Percentiles rank a stretch among this genome's conserved stretches.
Evolutionary conservation across 2,888 invertebrate genomes (phyloP).

Genomic region (Drepanosiphum platanoidis): DNA sequence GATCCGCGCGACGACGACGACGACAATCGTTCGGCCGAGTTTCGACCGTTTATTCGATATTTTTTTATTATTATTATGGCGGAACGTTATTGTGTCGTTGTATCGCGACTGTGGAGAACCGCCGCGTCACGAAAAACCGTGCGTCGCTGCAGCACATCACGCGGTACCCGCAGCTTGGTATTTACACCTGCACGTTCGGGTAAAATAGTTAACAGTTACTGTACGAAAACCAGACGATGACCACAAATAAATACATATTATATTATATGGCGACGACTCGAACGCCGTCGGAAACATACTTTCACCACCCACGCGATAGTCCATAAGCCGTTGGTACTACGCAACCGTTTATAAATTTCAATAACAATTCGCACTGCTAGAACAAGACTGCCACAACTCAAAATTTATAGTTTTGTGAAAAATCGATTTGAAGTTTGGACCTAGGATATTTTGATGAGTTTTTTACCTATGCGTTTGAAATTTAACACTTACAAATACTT

Average conservation of each 20-base stretch:
- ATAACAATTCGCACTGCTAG: too few relatives aligned
- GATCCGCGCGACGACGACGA: too few relatives aligned
- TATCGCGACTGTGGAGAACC: neutral
- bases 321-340: neutral
- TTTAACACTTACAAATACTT: too few relatives aligned
- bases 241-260: neutral
- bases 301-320: neutral
- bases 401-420: too few relatives aligned
- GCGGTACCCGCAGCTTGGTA: neutral
- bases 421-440: too few relatives aligned
- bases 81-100: neutral
- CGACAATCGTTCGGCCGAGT: neutral
- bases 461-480: too few relatives aligned
- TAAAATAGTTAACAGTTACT: too few relatives aligned
- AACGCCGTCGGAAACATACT: neutral
- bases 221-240: neutral
- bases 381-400: too few relatives aligned
- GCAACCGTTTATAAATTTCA: too few relatives aligned
- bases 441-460: too few relatives aligned
- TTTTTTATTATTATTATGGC: too few relatives aligned
- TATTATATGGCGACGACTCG: neutral
- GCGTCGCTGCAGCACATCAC: neutral
- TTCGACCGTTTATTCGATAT: neutral
- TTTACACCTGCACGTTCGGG: neutral
- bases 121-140: neutral